Percentiles rank a stretch among this genome's conserved stretches.
Conservation (phyloP, 2,797 vertebrate genomes). For the Lutjanus campechanus region DNA sequence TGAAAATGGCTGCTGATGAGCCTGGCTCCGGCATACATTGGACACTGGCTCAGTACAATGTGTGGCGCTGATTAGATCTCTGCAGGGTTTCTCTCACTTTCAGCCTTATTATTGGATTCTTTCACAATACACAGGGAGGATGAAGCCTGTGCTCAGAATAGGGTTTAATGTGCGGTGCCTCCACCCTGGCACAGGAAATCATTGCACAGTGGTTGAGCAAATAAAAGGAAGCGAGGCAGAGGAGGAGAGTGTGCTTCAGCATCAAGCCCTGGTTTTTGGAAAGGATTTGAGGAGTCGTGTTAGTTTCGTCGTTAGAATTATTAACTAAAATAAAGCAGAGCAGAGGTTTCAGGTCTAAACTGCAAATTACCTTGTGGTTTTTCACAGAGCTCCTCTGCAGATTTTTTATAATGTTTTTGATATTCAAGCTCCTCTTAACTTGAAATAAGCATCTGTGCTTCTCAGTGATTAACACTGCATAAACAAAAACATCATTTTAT, state of each 20-base stretch:
- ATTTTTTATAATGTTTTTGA: background rate
- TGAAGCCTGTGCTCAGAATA: constrained; percentile 56
- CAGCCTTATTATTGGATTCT: constrained; percentile 69
- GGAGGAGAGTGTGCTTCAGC: constrained; percentile 31
- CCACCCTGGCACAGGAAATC: constrained; percentile 63
- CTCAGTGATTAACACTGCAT: no score
- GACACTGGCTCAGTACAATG: constrained; percentile 58
- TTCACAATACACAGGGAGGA: constrained; percentile 57
- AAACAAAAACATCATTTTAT: background rate
- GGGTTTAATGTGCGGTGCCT: constrained; percentile 57
- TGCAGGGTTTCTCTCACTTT: constrained; percentile 68
- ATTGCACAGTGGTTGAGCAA: constrained; percentile 62
- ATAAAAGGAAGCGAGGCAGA: constrained; percentile 52
- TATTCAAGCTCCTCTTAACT: background rate
- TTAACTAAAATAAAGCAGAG: constrained; percentile 26
- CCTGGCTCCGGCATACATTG: constrained; percentile 36
- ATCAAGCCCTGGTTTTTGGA: constrained; percentile 32
- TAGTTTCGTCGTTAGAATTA: constrained; percentile 3
- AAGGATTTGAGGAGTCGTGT: constrained; percentile 29
- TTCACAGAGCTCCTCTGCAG: background rate
- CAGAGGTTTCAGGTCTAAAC: constrained; percentile 5
- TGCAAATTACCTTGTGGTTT: background rate
- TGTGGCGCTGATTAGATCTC: constrained; percentile 70
- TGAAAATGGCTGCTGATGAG: constrained; percentile 67
- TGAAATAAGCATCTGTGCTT: background rate